Evolutionary conservation across 2,797 vertebrate genomes (phyloP).

Genomic region (Danio tinwini): DNA sequence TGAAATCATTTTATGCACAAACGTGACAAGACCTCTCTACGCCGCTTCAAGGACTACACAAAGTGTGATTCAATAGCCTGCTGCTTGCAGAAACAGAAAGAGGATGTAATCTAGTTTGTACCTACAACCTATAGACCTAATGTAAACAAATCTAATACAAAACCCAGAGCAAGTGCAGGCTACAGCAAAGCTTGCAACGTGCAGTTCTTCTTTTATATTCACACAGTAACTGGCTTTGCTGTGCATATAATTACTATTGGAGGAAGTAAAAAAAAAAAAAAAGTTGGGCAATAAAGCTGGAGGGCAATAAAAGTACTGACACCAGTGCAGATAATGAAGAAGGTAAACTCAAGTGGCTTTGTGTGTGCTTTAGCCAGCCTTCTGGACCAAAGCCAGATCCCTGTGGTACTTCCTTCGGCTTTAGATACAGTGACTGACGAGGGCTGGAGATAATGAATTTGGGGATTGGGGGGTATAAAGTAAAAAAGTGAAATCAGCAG

Average conservation of each 20-base stretch:
- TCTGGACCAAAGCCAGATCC: slow-evolving; percentile 48
- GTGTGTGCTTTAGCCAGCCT: slow-evolving; percentile 13
- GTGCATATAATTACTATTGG: slow-evolving; percentile 4
- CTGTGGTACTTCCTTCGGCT: slow-evolving; percentile 48
- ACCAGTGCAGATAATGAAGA: background rate
- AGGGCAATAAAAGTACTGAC: background rate
- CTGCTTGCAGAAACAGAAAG: slow-evolving; percentile 34
- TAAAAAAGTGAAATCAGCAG: background rate
- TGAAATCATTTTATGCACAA: slow-evolving; percentile 23
- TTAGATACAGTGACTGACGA: slow-evolving; percentile 32
- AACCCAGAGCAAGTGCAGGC: slow-evolving; percentile 1
- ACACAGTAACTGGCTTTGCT: background rate
- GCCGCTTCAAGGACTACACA: slow-evolving; percentile 33
- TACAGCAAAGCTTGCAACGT: background rate
- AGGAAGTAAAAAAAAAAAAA: background rate
- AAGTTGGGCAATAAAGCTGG: slow-evolving; percentile 17
- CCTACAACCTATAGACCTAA: slow-evolving; percentile 47
- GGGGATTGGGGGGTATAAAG: slow-evolving; percentile 50
- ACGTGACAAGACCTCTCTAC: slow-evolving; percentile 24
- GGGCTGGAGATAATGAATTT: slow-evolving; percentile 57
- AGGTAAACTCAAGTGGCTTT: background rate
- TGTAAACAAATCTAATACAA: slow-evolving; percentile 46
- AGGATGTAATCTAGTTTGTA: slow-evolving; percentile 44
- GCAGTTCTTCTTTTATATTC: background rate
- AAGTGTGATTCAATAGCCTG: slow-evolving; percentile 43